A percentile compares a stretch with the other conserved stretches of the same genome.
phyloP scores from a whole-genome alignment of 2,113 vertebrate species.

The Saguinus midas region DNA sequence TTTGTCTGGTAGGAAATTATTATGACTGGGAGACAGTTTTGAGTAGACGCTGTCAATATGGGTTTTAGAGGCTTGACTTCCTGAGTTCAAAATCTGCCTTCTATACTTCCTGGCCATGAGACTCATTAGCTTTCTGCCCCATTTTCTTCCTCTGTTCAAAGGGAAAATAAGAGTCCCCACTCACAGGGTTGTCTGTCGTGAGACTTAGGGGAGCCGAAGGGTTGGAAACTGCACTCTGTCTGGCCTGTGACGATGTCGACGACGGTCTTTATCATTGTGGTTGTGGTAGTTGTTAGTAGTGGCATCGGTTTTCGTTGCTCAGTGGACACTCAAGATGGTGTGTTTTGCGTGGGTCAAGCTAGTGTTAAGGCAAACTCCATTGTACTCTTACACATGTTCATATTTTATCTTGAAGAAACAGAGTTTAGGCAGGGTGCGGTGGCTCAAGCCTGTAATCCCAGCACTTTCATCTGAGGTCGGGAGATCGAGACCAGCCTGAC shows the following conservation, averaged over 20 bases:
- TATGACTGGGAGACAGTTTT: neutral
- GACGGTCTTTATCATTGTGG: neutral
- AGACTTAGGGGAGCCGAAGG: neutral
- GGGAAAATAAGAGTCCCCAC: neutral
- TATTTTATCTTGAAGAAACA: neutral
- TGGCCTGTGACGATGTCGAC: accelerated
- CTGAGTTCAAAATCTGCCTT: neutral
- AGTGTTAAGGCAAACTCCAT: neutral
- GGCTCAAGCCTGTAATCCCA: no score
- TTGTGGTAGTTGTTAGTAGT: neutral
- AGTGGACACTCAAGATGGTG: neutral
- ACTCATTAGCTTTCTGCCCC: neutral
- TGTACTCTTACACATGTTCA: neutral
- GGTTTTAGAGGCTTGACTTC: neutral
- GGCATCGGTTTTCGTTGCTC: neutral
- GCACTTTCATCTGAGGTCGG: no score
- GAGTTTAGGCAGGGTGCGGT: no score
- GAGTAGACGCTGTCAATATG: neutral
- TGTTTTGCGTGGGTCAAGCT: neutral
- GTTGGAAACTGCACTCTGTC: no score
- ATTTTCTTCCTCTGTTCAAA: neutral
- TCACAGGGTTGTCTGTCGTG: neutral
- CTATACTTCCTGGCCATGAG: neutral
- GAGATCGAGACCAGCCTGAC: no score
- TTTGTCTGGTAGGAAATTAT: neutral